Evolutionary conservation across 2,797 vertebrate species (phyloP), one percentile per base, ranked within the genome.

Genomic region (Acrossocheilus fasciatus): DNA sequence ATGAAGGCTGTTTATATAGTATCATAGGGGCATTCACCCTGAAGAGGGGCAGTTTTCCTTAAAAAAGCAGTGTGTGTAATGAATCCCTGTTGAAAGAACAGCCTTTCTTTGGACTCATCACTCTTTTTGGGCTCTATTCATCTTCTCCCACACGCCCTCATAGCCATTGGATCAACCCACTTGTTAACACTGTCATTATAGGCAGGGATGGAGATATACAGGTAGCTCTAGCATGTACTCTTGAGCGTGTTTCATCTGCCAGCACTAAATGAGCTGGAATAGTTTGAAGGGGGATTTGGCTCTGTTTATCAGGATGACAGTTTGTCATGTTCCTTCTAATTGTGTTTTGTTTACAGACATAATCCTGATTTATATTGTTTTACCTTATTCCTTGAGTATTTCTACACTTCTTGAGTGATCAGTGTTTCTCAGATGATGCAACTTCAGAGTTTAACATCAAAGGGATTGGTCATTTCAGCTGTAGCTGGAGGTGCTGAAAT

Each of bases 81-180:
- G 75, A 89, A 87, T 85, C 75, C 82, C 59, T 80, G 86, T 89
- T 85, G 80, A 87, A 86, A 87, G 86, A 87, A 41, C 72, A 59
- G 86, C 54, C 73, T 74, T 83, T 85, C n/a, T 75, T 43, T 66
- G 36, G 36, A 81, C 52, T 64, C 43, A 26, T 78, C 59, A 41
- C 83, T 86, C 83, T 64, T 87, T 75, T 85, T 69, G 68, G 59
- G 39, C 36, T 77, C 52, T 81, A 62, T 81, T 87, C 81, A 68
- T 88, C 84, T 81, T 41, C 39, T 66, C 79, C 70, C 84, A 77
- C 73, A 82, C 10, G 2, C 87, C 85, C 85, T 76, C 82, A 82
- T 82, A 39, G 45, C 64, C 74, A 39, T 82, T n/a, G 8, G 81
- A 57, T 84, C 45, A 69, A 72, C 47, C 66, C 81, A 52, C 73